Conservation (phyloP, 2,888 invertebrate species). For the Ariolimax columbianus region DNA sequence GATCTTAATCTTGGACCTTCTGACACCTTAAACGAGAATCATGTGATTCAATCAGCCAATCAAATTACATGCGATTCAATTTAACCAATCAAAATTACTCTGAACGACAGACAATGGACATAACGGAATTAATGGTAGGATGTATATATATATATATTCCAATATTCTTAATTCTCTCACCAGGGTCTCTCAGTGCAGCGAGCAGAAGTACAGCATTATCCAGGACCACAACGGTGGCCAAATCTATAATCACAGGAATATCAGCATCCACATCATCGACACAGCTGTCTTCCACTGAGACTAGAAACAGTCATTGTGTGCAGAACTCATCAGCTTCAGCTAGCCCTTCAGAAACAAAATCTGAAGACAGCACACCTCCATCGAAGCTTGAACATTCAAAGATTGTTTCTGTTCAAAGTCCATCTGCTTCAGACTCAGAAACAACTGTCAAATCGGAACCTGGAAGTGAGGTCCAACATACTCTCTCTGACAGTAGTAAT, state of each 20-base stretch:
- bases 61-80: too few relatives aligned
- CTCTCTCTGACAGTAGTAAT: background rate
- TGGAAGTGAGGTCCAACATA: background rate
- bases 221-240: background rate
- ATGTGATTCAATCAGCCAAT: too few relatives aligned
- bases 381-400: background rate
- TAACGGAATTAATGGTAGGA: too few relatives aligned
- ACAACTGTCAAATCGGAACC: background rate
- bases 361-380: background rate
- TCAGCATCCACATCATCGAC: background rate
- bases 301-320: background rate
- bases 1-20: too few relatives aligned
- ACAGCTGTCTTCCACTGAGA: background rate
- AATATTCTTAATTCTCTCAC: too few relatives aligned
- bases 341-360: background rate
- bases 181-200: conserved; percentile 46
- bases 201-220: background rate
- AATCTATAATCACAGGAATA: background rate
- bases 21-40: too few relatives aligned
- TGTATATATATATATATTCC: too few relatives aligned
- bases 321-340: background rate
- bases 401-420: background rate
- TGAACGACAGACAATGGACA: too few relatives aligned
- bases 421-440: background rate
- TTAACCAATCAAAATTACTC: too few relatives aligned